Evolutionary conservation across 1,140 invertebrate genomes (phyloP), one percentile per base, ranked within the genome.

Genomic region (Drosophila mauritiana): DNA sequence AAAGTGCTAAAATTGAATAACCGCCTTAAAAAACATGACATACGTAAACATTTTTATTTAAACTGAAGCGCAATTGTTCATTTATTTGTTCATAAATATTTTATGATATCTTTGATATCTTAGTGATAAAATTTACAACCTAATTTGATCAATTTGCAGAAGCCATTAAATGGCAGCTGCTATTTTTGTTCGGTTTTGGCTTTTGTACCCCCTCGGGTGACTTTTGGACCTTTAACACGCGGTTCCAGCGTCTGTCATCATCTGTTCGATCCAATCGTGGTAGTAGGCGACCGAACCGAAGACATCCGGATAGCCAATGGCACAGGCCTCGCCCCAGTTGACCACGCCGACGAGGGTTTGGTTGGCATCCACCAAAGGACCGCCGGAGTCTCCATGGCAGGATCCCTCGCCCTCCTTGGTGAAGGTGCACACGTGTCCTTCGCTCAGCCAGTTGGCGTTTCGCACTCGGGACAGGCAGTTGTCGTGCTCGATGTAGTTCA

Each of bases 321-420:
- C 94, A 62, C 94, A 94, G 4, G 94, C 93, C 13, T 92, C 86
- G 4, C 94, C 94, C 91, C 93, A 95, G 36, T 94, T 94, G 34
- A 94, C 94, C 4, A 94, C 74, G 11, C 93, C 91, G 2, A 94
- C 80, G 3, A 78, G 58, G 11, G 51, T 61, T 7, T 73, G 55
- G 10, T 48, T 89, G 74, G 48, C 74, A 56, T 92, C 92, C 17
- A 92, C 88, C 55, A 93, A 56, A 1, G 93, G 93, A 36, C 93
- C 93, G 39, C 93, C 93, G 13, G 92, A 93, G 57, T 93, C 93
- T 20, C 93, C 92, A 78, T 94, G 92, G 56, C 94, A 95, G 45
- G 94, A 93, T 7, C 94, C 94, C 84, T 95, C 92, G 10, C 94
- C 94, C 22, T 73, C 61, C 72, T 93, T 93, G 2, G 94, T 95